A percentile compares a stretch with the other conserved stretches of the same genome.
Conservation (phyloP, 2,113 vertebrate genomes). For the Piliocolobus tephrosceles region DNA sequence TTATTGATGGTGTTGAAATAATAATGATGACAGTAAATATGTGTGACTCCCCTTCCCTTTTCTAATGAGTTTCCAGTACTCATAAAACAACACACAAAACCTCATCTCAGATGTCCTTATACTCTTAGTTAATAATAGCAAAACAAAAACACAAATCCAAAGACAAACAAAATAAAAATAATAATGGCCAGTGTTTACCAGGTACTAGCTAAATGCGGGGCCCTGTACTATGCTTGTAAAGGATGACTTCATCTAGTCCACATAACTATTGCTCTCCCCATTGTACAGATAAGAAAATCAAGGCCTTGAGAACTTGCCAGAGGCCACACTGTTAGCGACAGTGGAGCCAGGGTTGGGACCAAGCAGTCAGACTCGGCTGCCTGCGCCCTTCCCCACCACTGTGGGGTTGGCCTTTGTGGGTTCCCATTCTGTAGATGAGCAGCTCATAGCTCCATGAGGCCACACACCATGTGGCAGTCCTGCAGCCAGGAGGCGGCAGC, state of each 20-base stretch:
- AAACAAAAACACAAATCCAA: not conserved
- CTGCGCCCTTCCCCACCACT: rapidly evolving
- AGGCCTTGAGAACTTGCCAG: not conserved
- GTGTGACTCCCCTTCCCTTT: not conserved
- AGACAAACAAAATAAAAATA: not conserved
- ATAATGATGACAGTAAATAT: not conserved
- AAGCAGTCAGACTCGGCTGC: not conserved
- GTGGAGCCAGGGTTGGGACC: rapidly evolving
- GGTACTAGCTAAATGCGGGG: rapidly evolving
- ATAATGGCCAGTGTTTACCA: rapidly evolving
- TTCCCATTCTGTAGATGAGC: not conserved
- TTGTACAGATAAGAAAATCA: not conserved
- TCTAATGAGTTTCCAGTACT: not conserved
- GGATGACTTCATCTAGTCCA: rapidly evolving
- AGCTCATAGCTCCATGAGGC: not conserved
- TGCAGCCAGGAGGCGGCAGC: rapidly evolving
- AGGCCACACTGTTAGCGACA: rapidly evolving
- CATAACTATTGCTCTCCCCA: rapidly evolving
- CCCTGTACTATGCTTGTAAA: rapidly evolving
- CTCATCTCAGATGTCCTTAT: not conserved
- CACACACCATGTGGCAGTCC: rapidly evolving
- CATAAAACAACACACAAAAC: not conserved
- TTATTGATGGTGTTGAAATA: not conserved
- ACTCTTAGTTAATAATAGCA: not conserved
- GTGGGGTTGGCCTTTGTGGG: rapidly evolving